These are phyloP conservation scores for Rhyacophila evoluta DNA, from an alignment of 2,888 invertebrate genomes.

Conservation along the genomic window DNA sequence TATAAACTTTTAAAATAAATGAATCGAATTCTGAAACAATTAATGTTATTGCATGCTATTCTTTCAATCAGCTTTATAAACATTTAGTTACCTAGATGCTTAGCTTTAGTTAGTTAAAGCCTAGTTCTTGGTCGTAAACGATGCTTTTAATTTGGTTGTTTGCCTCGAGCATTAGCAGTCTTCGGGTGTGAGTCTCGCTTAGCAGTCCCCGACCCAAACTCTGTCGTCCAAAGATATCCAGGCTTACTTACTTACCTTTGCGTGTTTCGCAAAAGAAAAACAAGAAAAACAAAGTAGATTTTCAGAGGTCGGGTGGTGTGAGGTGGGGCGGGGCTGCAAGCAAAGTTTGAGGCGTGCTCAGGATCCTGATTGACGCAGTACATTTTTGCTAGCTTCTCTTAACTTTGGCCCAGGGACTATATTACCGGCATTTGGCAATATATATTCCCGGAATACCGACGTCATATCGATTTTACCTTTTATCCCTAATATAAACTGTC, in stretches of 20 bases:
- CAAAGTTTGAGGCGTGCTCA: constrained; percentile 53
- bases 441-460: too few species aligned
- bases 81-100: neutral
- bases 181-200: constrained; percentile 7
- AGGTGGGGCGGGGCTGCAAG: constrained; percentile 39
- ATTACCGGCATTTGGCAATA: too few species aligned
- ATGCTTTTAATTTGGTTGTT: constrained; percentile 19
- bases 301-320: neutral
- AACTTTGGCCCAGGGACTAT: neutral
- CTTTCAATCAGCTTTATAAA: neutral
- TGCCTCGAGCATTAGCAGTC: neutral
- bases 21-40: neutral
- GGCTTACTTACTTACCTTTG: constrained; percentile 20
- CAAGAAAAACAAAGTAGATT: constrained; percentile 37
- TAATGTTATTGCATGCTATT: neutral
- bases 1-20: neutral
- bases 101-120: neutral
- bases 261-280: constrained; percentile 37
- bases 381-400: constrained; percentile 38
- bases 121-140: neutral
- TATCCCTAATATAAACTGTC: too few species aligned
- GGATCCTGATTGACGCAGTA: constrained; percentile 51
- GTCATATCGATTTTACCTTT: too few species aligned
- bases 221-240: constrained; percentile 1
- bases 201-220: neutral